phyloP scores from a whole-genome alignment of 2,888 invertebrate genomes.

The Campoletis raptor region DNA sequence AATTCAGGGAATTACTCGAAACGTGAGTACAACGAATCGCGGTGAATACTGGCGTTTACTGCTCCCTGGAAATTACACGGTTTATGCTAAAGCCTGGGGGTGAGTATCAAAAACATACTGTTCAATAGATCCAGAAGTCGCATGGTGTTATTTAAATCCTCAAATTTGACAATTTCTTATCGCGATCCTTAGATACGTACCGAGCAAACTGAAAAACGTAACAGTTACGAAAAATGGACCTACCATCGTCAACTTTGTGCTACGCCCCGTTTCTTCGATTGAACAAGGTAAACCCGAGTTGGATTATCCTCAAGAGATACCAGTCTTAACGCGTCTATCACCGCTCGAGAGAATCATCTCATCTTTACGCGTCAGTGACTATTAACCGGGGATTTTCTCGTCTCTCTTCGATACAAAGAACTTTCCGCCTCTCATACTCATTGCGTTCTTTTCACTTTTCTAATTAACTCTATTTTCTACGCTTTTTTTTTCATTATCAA shows the following conservation, averaged over 20 bases:
- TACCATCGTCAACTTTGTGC: conserved; percentile 85
- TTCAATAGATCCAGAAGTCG: neutral
- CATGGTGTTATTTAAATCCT: neutral
- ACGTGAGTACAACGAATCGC: conserved; percentile 90
- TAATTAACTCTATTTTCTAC: conserved; percentile 66
- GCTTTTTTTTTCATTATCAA: conserved; percentile 18
- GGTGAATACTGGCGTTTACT: conserved; percentile 98
- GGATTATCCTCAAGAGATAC: conserved; percentile 78
- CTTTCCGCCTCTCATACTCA: conserved; percentile 14
- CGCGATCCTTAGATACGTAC: conserved; percentile 85
- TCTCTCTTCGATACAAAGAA: conserved; percentile 75
- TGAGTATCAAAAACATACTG: conserved; percentile 82
- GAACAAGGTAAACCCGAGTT: conserved; percentile 82
- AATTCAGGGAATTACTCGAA: conserved; percentile 92
- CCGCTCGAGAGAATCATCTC: conserved; percentile 76
- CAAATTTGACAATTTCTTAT: conserved; percentile 49
- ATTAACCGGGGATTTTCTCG: conserved; percentile 61
- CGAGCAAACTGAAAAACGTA: conserved; percentile 84
- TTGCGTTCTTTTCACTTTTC: conserved; percentile 6
- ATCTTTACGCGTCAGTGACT: conserved; percentile 73
- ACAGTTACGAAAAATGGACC: conserved; percentile 83
- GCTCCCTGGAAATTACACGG: conserved; percentile 93
- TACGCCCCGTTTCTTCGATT: conserved; percentile 76
- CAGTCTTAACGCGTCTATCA: conserved; percentile 76
- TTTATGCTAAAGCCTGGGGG: conserved; percentile 91